Base-by-base conservation (phyloP, 2,888 invertebrate genomes). In the Agrotis segetum region DNA sequence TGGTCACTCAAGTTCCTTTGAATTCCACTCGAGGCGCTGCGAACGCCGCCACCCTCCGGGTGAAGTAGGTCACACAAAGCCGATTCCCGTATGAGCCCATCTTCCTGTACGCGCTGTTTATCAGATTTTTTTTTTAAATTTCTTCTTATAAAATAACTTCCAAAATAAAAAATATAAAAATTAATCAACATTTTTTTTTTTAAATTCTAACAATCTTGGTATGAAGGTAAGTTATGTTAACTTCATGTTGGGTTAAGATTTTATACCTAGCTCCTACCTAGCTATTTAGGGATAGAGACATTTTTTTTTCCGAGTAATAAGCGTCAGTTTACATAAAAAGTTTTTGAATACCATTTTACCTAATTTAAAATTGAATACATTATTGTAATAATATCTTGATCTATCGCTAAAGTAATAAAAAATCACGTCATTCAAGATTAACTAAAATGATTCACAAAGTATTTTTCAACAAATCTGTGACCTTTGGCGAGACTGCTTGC, bases 1-100 rank as follows among this genome's bases (percentile, higher is more conserved):
- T 77, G 80, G 73, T 79, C 85, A 75, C 56, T 81, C 60, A 75
- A 83, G 83, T 79, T 81, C 83, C 70, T 1, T 53, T 67, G 56
- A 56, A 29, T 21, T 4, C 62, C 53, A 77, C 82, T 68, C 65
- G 73, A 79, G 71, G 77, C 77, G 77, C 70, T 11, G 17, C 68
- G 40, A 74, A 58, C 79, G 60, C 13, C 17, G n/a, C n/a, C n/a
- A 56, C 24, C 46, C 5, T 17, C 2, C 40, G 7, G 34, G 5
- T 34, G 24, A 24, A 2, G 24, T 24, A 24, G 24, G 24, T 24
- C 24, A 24, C 24, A 24, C 24, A 24, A 24, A 34, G 5, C 29
- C 29, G 29, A 6, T 6, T 7, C 34, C 34, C 34, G 34, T 7
- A 34, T 34, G 34, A 34, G 6, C 34, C 34, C 34, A 34, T 34